Conservation (phyloP, 2,888 invertebrate species). For the Teleiodes luculella region DNA sequence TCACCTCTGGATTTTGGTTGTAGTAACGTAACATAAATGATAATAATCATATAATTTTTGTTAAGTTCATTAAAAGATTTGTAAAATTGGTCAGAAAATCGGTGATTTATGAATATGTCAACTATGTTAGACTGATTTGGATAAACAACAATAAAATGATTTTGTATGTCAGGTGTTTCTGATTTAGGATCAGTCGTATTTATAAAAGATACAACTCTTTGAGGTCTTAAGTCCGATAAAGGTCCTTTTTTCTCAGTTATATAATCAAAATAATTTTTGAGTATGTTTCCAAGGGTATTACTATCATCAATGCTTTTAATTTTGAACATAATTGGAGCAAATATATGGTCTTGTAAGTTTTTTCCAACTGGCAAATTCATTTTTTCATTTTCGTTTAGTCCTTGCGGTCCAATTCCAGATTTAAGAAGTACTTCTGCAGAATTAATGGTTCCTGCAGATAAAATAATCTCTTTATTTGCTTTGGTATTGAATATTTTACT, state of each 20-base stretch:
- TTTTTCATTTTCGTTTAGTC: constrained; percentile 26
- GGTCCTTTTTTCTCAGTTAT: constrained; percentile 13
- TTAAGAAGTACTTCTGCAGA: constrained; percentile 79
- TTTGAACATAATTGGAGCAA: constrained; percentile 14
- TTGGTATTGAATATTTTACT: constrained; percentile 24
- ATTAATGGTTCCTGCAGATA: constrained; percentile 79
- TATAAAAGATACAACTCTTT: constrained; percentile 19
- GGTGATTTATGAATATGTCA: constrained; percentile 11
- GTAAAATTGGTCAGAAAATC: constrained; percentile 15
- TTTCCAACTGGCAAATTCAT: constrained; percentile 59
- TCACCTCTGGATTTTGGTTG: constrained; percentile 51
- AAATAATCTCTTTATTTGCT: constrained; percentile 71
- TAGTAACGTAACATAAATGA: constrained; percentile 25
- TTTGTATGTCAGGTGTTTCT: constrained; percentile 19
- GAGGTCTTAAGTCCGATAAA: constrained; percentile 11
- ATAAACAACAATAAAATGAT: constrained; percentile 15
- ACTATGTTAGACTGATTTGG: constrained; percentile 12
- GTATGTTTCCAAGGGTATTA: not conserved
- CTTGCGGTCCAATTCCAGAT: constrained; percentile 57
- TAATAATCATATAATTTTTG: constrained; percentile 20
- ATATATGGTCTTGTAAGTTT: constrained; percentile 54
- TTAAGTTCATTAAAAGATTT: constrained; percentile 20
- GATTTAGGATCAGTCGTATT: constrained; percentile 13
- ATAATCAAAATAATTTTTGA: constrained; percentile 9
- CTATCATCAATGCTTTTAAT: constrained; percentile 6